Evolutionary conservation across 2,113 vertebrate species (phyloP).

Genomic region (Limanda limanda): DNA sequence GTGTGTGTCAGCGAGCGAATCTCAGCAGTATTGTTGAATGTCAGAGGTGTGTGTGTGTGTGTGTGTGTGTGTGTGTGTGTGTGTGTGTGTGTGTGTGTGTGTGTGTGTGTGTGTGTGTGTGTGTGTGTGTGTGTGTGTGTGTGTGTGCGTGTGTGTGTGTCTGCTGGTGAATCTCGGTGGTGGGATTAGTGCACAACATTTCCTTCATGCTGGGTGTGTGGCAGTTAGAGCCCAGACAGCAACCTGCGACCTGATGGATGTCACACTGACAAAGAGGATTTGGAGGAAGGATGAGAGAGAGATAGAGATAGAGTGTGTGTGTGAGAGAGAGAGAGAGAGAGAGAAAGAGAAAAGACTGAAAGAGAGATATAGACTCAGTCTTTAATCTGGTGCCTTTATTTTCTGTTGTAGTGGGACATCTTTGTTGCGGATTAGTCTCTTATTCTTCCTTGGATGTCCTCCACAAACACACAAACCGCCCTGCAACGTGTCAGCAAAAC

Average conservation of each 20-base stretch:
- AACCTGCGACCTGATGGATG: slow-evolving; percentile 49
- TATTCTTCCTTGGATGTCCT: background rate
- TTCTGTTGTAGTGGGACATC: background rate
- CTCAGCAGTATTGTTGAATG: background rate
- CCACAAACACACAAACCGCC: background rate
- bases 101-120: background rate
- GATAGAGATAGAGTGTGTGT: slow-evolving; percentile 5
- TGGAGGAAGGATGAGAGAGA: slow-evolving; percentile 12
- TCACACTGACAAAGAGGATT: slow-evolving; percentile 52
- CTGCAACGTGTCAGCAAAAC: background rate
- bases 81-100: background rate
- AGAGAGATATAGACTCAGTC: background rate
- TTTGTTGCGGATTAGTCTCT: slow-evolving; percentile 9
- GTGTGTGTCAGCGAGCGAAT: background rate
- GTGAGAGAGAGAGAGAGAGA: background rate
- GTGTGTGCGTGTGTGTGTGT: background rate
- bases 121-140: background rate
- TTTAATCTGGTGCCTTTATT: background rate
- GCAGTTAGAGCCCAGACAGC: slow-evolving; percentile 21
- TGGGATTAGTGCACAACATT: slow-evolving; percentile 28
- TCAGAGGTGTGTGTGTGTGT: background rate
- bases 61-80: background rate
- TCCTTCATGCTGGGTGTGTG: slow-evolving; percentile 9
- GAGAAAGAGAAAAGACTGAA: background rate
- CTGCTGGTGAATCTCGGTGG: background rate